Percentiles rank a stretch among this genome's conserved stretches.
phyloP scores from a whole-genome alignment of 37 sponge, comb jelly and placozoan genomes.

The Theonella swinhoei region DNA sequence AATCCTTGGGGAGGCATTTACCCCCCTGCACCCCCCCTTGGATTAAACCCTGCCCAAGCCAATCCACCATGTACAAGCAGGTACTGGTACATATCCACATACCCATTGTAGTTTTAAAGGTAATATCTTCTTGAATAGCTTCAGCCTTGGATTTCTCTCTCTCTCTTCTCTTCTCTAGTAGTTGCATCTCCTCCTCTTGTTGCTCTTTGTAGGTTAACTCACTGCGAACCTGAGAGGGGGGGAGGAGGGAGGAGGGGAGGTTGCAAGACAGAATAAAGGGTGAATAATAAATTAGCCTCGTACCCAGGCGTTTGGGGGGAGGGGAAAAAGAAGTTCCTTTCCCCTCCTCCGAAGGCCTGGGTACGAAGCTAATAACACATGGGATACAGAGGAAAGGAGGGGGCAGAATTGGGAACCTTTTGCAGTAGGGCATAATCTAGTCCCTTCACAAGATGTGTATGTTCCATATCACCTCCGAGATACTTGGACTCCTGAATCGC shows the following conservation, averaged over 20 bases:
- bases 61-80: too few species aligned
- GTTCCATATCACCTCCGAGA: slow-evolving; percentile 98
- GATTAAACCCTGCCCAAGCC: too few species aligned
- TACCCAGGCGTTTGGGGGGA: too few species aligned
- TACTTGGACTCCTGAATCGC: slow-evolving; percentile 95
- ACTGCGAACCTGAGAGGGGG: slow-evolving; percentile 52
- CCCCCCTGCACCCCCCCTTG: too few species aligned
- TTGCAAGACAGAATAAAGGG: not conserved
- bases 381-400: not conserved
- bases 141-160: slow-evolving; percentile 43
- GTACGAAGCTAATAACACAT: not conserved
- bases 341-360: too few species aligned
- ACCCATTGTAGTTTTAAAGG: slow-evolving; percentile 72
- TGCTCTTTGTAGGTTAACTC: slow-evolving; percentile 33
- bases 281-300: not conserved
- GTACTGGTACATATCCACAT: too few species aligned
- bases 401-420: slow-evolving; percentile 70
- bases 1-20: not conserved
- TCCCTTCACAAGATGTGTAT: slow-evolving; percentile 99
- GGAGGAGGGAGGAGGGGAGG: not conserved
- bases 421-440: slow-evolving; percentile 96
- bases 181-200: slow-evolving; percentile 41
- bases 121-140: slow-evolving; percentile 47
- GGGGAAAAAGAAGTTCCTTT: not conserved
- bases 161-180: slow-evolving; percentile 62